Conservation (phyloP, 2,797 vertebrate genomes). For the Macropus fuliginosus region DNA sequence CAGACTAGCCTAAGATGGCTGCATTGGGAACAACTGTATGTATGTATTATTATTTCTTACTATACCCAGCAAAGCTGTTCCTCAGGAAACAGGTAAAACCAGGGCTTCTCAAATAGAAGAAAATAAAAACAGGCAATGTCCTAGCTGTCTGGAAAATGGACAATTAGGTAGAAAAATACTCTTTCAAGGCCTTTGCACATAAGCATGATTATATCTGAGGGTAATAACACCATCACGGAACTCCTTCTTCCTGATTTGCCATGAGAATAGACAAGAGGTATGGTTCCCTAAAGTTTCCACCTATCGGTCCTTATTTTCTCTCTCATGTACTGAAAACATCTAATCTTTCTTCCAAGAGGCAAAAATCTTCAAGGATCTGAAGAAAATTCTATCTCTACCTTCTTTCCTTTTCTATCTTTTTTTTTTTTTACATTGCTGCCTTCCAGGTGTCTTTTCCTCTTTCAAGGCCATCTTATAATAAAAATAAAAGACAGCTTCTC, state of each 20-base stretch:
- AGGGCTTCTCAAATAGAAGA: not conserved
- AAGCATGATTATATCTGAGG: not conserved
- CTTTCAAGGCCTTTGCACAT: not conserved
- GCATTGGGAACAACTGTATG: not conserved
- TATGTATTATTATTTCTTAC: not conserved
- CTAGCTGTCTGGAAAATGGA: not conserved
- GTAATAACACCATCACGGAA: not conserved
- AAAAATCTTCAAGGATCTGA: not conserved
- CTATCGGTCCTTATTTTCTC: not conserved
- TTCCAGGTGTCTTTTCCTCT: not conserved
- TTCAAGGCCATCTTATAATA: not conserved
- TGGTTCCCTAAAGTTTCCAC: not conserved
- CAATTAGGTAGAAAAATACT: not conserved
- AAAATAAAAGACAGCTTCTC: not conserved
- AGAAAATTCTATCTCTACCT: not conserved
- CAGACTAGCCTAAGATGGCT: not conserved
- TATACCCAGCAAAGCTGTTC: not conserved
- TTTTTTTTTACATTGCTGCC: not conserved
- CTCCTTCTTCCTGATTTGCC: not conserved
- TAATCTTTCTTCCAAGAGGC: not conserved
- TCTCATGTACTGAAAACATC: not conserved
- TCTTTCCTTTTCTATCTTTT: not conserved
- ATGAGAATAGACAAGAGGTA: not conserved
- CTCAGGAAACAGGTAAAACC: not conserved
- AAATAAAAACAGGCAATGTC: not conserved